Evolutionary conservation across 2,797 vertebrate genomes (phyloP), one percentile per base, ranked within the genome.

Genomic region (Anguilla obscura): DNA sequence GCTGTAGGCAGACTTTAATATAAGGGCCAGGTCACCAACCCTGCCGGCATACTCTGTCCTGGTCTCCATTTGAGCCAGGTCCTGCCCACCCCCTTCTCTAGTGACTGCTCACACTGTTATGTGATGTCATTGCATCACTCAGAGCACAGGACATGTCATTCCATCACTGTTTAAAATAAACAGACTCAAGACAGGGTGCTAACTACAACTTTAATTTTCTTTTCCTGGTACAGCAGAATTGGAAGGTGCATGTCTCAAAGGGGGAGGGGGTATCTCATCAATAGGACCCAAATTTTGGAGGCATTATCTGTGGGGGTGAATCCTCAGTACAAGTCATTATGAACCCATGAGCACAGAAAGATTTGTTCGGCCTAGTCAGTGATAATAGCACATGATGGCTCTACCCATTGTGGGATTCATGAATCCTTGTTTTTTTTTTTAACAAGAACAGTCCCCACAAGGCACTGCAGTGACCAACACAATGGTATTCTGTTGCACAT

Each of bases 21-120:
- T 95, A 96, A 96, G 96, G 96, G 93, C 94, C 93, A 91, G 84
- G 91, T 90, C 0, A 24, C 2, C 74, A 40, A 14, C 33, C 36
- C 33, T 79, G 4, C 36, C 18, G 18, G 14, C 74, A 4, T 2
- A 45, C 74, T 40, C 74, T 33, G 16, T 36, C 33, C 30, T 76
- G 14, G 71, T 30, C 33, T 27, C 9, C 33, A 16, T 76, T 76
- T 79, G 7, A 92, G 92, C 94, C 96, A 96, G 95, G 94, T 92
- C 76, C 33, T 69, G 18, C 93, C 95, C 63, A 69, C 24, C 9
- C 63, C n/a, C 63, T 69, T 69, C 63, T 6, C 63, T 69, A 24
- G 1, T 69, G n/a, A 27, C n/a, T n/a, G 24, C 63, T 69, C 24
- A 69, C n/a, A 69, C 56, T 54, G 52, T 16, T 69, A 6, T n/a